phyloP scores from a whole-genome alignment of 2,797 vertebrate genomes.

The Hippoglossus hippoglossus region DNA sequence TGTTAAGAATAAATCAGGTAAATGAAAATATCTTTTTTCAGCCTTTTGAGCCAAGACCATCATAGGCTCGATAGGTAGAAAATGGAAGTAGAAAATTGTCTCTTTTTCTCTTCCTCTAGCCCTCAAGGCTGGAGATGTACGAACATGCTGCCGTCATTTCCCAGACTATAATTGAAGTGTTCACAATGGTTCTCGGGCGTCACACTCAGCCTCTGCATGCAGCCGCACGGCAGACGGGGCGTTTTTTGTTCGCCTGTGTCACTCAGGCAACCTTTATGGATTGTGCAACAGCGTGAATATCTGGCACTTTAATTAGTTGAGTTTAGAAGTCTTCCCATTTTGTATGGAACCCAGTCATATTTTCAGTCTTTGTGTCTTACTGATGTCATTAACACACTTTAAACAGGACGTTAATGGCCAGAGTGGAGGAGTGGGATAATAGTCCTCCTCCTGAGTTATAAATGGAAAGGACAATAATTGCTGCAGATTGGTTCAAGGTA shows the following conservation, averaged over 20 bases:
- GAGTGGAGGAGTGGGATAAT: slow-evolving; percentile 62
- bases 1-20: not conserved
- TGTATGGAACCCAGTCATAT: slow-evolving; percentile 30
- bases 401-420: slow-evolving; percentile 57
- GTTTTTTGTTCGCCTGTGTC: slow-evolving; percentile 59
- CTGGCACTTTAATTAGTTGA: slow-evolving; percentile 57
- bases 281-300: slow-evolving; percentile 43
- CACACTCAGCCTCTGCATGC: slow-evolving; percentile 59
- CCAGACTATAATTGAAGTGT: slow-evolving; percentile 63
- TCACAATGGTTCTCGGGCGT: slow-evolving; percentile 51
- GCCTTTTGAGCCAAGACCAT: not conserved
- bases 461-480: slow-evolving; percentile 60
- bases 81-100: slow-evolving; percentile 2
- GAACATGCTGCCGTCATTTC: slow-evolving; percentile 59
- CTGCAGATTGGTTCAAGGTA: slow-evolving; percentile 36
- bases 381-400: slow-evolving; percentile 39
- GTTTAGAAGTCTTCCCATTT: slow-evolving; percentile 37
- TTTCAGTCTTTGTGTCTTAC: slow-evolving; percentile 27
- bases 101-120: not conserved
- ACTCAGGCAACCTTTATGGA: slow-evolving; percentile 52
- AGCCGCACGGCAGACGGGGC: slow-evolving; percentile 39
- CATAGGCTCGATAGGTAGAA: not conserved
- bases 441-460: slow-evolving; percentile 46
- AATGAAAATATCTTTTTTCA: not conserved
- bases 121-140: slow-evolving; percentile 57